Evolutionary conservation across 2,888 invertebrate species (phyloP), one percentile per base, ranked within the genome.

Genomic region (Opisthograptis luteolata): DNA sequence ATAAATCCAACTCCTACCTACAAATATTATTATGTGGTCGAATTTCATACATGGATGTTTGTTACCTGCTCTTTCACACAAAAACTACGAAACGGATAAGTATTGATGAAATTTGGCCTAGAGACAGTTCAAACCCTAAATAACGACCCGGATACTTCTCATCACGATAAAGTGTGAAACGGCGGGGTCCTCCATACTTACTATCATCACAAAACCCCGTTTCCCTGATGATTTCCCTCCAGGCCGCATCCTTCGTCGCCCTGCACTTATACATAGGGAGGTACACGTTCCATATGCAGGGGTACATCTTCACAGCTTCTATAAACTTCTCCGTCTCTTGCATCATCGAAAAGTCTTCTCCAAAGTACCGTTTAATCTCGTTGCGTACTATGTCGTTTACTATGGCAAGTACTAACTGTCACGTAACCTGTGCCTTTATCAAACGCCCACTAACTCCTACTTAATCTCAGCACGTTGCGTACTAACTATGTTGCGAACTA

Each of bases 271-370:
- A 13, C 13, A 20, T 44, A 4, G 20, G 35, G 1, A 44, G 19
- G 7, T 44, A 28, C 7, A 44, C 14, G 10, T 44, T 35, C 44
- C 44, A 44, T 6, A 44, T 1, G 10, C 44, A 44, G 2, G 35
- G 44, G 3, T 44, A 30, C 8, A 6, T 44, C 28, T 10, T 20
- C 13, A 44, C 44, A 6, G 20, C 27, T 28, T 36, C 20, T 9
- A 44, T 44, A n/a, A 44, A 44, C 14, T 9, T 28, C 28, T 44
- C 44, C 8, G 35, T 44, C 10, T 44, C 44, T n/a, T 35, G 35
- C 35, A 44, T 36, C 19, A 2, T 25, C 8, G n/a, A n/a, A 24
- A 6, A n/a, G n/a, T n/a, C n/a, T 7, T 7, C 2, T 24, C 2
- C n/a, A n/a, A 24, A 24, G 6, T 20, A 20, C 20, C n/a, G 8